Evolutionary conservation across 1,140 invertebrate species (phyloP).

Genomic region (Cydia splendana): DNA sequence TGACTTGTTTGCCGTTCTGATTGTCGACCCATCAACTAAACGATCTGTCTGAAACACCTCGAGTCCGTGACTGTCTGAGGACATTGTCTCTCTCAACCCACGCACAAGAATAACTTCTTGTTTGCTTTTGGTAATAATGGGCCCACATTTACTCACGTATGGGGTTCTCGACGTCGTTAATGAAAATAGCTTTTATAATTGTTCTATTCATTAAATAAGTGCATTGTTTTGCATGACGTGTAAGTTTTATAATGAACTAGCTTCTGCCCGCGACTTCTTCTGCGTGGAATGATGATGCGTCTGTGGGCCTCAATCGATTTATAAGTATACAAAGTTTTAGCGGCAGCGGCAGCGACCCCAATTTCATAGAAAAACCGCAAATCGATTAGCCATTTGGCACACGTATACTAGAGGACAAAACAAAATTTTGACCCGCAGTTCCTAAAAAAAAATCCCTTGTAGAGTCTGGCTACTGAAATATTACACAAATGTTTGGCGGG

Average conservation of each 20-base stretch:
- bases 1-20: conserved; percentile 11
- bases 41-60: not conserved
- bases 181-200: not conserved
- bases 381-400: no score
- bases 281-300: no score
- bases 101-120: conserved; percentile 5
- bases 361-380: no score
- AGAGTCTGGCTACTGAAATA: no score
- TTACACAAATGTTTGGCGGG: no score
- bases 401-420: no score
- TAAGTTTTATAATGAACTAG: not conserved
- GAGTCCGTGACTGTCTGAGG: not conserved
- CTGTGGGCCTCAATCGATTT: no score
- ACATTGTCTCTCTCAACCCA: conserved; percentile 12
- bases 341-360: no score
- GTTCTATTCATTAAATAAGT: not conserved
- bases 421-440: no score
- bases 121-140: conserved; percentile 17
- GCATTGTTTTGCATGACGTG: not conserved
- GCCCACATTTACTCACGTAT: conserved; percentile 15
- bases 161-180: not conserved
- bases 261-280: no score
- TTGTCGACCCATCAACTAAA: not conserved
- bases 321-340: no score
- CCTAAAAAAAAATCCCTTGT: no score